These are phyloP conservation scores for Microdon myrmicae DNA, from an alignment of 2,888 invertebrate genomes.

Conservation along the genomic window DNA sequence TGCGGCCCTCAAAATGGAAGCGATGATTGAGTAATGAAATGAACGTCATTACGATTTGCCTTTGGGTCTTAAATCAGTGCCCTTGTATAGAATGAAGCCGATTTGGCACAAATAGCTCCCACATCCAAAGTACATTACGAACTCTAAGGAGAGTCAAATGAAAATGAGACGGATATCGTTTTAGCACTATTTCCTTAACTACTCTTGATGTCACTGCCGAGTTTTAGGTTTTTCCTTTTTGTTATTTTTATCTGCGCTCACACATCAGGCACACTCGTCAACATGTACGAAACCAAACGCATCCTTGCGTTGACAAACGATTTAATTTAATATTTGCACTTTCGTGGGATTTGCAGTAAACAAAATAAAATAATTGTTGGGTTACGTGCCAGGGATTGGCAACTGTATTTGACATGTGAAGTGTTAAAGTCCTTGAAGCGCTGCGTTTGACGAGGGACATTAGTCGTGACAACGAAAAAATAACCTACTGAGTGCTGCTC, in stretches of 20 bases:
- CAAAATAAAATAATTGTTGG: conserved; percentile 49
- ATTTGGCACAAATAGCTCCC: conserved; percentile 28
- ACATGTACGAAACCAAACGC: not conserved
- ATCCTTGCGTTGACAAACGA: conserved; percentile 10
- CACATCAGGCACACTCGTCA: conserved; percentile 1
- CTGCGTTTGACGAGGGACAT: conserved; percentile 28
- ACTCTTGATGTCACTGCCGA: conserved; percentile 33
- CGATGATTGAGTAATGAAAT: conserved; percentile 47
- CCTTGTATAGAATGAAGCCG: conserved; percentile 28
- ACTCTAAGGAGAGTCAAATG: conserved; percentile 7
- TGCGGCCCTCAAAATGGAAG: conserved; percentile 5
- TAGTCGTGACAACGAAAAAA: not conserved
- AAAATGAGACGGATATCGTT: too few relatives aligned
- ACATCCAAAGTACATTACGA: too few relatives aligned
- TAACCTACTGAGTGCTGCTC: not conserved
- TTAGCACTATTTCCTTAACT: conserved; percentile 5
- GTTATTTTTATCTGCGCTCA: conserved; percentile 32
- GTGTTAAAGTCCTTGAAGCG: conserved; percentile 32
- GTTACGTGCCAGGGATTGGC: conserved; percentile 30
- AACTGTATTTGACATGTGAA: conserved; percentile 44
- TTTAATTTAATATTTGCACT: conserved; percentile 48
- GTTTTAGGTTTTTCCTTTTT: too few relatives aligned
- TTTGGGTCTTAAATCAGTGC: conserved; percentile 45
- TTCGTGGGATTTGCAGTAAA: conserved; percentile 47
- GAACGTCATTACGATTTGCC: conserved; percentile 51